These are phyloP conservation scores for Gopherus evgoodei DNA, from an alignment of 2,113 vertebrate species.

Conservation along the genomic window DNA sequence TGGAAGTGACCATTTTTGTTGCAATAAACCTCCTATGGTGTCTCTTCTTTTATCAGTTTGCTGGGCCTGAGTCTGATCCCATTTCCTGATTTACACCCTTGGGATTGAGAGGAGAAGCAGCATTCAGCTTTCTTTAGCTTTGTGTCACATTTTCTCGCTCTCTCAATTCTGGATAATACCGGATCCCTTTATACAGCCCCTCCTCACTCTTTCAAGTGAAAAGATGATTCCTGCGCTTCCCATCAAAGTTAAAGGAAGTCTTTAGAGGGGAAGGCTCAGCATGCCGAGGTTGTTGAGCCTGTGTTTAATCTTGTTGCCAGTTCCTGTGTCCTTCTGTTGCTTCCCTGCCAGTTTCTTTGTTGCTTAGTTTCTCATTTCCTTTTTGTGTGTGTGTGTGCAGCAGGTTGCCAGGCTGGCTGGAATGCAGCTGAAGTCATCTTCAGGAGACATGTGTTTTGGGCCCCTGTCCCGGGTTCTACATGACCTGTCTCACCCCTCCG, in stretches of 20 bases:
- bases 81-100: constrained; percentile 34
- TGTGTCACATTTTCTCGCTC: constrained; percentile 22
- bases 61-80: constrained; percentile 27
- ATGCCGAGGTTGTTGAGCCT: constrained; percentile 67
- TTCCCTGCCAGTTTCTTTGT: constrained; percentile 80
- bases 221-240: constrained; percentile 50
- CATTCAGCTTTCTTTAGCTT: constrained; percentile 15
- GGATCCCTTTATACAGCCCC: constrained; percentile 59
- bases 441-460: constrained; percentile 67
- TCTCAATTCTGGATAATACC: constrained; percentile 63
- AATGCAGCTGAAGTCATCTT: constrained; percentile 87
- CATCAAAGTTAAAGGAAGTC: constrained; percentile 73
- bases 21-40: constrained; percentile 15
- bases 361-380: constrained; percentile 85
- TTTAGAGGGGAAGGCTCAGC: constrained; percentile 72
- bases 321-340: constrained; percentile 70
- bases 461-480: constrained; percentile 64
- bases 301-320: constrained; percentile 76
- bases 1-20: not conserved
- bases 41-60: constrained; percentile 48
- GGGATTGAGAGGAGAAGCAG: constrained; percentile 18
- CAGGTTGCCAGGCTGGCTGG: constrained; percentile 85
- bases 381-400: constrained; percentile 81
- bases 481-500: constrained; percentile 66
- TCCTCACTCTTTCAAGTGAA: constrained; percentile 72